Base-by-base conservation (phyloP, 2,113 vertebrate species). In the Megaceryle maxima region DNA sequence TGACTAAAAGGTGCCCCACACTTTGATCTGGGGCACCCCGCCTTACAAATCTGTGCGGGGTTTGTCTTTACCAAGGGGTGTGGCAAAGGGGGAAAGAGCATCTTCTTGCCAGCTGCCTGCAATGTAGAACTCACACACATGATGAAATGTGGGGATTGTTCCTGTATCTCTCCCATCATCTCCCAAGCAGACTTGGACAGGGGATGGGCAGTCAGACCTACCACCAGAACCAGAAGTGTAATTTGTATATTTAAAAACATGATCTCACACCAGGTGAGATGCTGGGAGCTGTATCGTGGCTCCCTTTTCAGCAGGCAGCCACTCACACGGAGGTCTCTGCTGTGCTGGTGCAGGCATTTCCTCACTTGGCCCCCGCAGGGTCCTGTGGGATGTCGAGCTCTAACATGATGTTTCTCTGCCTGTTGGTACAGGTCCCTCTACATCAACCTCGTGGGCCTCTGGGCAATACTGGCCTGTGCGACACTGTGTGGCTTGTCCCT, bases 371-470 rank as follows among this genome's bases (percentile, higher is more conserved):
- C 24, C 13, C 2, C 1, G 9, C 0, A 2, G 24, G 21, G 31
- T 43, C 29, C 82, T 31, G 39, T 4, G 5, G 28, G 60, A 37
- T 2, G 1, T 25, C 1, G 4, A 64, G 26, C 21, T 72, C 75
- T 83, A 31, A 90, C 7, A 5, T 24, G 22, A 31, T 33, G 12
- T 43, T 67, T 95, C 26, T 4, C 31, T 79, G 12, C 11, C 16
- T 87, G 19, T 53, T 51, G 80, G 16, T 80, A 28, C 92, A 99
- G 99, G 96, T 98, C 99, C 57, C 98, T 99, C 91, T 99, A 99
- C 91, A 87, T 99, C 93, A 99, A 99, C 93, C 97, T 99, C 18
- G 2, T 99, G 64, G 99, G 99, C n/a, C 98, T 99, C 68, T 99
- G 98, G 98, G 93, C 57, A 2, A 98, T 99, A 94, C 94, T 99